Evolutionary conservation across 1,140 invertebrate genomes (phyloP), one percentile per base, ranked within the genome.

Genomic region (Scaptomyza pallida): DNA sequence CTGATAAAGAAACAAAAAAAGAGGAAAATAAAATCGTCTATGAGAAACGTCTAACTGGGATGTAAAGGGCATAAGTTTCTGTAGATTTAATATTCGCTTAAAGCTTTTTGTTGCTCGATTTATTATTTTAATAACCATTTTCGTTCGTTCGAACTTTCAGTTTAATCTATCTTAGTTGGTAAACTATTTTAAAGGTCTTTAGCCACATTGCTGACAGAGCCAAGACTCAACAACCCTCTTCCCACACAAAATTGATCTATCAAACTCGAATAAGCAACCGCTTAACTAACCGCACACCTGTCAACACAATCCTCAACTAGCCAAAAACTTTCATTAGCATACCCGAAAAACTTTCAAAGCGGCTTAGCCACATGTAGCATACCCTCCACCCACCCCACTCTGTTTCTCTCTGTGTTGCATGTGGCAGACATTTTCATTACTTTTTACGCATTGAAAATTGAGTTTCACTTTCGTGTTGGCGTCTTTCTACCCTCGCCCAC

Each of bases 381-480:
- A 21, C 4, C 45, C 41, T 17, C 33, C 6, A 19, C 6, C 37
- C 10, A 9, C 0, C 54, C 15, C 10, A 37, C 43, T 17, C 33
- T 44, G 13, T 21, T 23, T 51, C 16, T 23, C 15, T 10, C 15
- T 16, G 15, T 26, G 8, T 26, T 8, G 19, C 44, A 5, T 17
- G 26, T 75, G 61, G 57, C 72, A 35, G 41, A 55, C 16, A 56
- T 69, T 56, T 77, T 77, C 64, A 79, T 75, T 69, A 80, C n/a
- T 75, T 59, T 61, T 60, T 54, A 65, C 75, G 72, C 57, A 79
- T 75, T 40, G 72, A 48, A 71, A 79, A 79, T 79, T 65, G 59
- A 69, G 72, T 80, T 72, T 62, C 37, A 47, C 35, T 62, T 71
- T 41, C 16, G 45, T 35, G 26, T 41, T 54, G 55, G 41, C 35